phyloP scores from a whole-genome alignment of 64 coral and sea anemone genomes.

The Stylophora pistillata region DNA sequence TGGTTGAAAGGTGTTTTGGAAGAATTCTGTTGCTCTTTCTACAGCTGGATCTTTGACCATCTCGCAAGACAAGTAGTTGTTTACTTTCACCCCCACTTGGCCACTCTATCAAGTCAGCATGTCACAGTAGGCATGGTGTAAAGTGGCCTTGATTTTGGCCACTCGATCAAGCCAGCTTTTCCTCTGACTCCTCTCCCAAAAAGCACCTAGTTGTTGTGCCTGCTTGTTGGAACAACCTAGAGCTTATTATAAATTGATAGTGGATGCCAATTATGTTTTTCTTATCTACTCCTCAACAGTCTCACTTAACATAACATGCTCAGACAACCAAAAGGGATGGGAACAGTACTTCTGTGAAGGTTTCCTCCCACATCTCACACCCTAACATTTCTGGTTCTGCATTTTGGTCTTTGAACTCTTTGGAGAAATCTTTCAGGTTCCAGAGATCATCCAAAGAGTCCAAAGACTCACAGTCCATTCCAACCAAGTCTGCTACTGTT shows the following conservation, averaged over 20 bases:
- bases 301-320: not conserved
- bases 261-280: no score
- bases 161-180: no score
- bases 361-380: constrained; percentile 96
- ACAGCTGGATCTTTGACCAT: no score
- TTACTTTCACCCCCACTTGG: no score
- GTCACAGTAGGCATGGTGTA: no score
- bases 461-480: constrained; percentile 51
- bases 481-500: constrained; percentile 75
- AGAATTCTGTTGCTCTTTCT: no score
- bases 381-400: constrained; percentile 78
- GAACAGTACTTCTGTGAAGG: constrained; percentile 94
- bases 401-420: constrained; percentile 78
- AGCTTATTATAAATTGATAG: not conserved
- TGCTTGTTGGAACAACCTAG: not conserved
- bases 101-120: no score
- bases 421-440: constrained; percentile 67
- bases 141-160: no score
- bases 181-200: no score
- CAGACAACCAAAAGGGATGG: constrained; percentile 88
- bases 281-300: not conserved
- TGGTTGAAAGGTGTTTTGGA: no score
- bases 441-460: constrained; percentile 89
- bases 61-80: no score
- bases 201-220: not conserved